A percentile compares a stretch with the other conserved stretches of the same genome.
Conservation (phyloP, 2,888 invertebrate species). For the Crepidodera aurea region DNA sequence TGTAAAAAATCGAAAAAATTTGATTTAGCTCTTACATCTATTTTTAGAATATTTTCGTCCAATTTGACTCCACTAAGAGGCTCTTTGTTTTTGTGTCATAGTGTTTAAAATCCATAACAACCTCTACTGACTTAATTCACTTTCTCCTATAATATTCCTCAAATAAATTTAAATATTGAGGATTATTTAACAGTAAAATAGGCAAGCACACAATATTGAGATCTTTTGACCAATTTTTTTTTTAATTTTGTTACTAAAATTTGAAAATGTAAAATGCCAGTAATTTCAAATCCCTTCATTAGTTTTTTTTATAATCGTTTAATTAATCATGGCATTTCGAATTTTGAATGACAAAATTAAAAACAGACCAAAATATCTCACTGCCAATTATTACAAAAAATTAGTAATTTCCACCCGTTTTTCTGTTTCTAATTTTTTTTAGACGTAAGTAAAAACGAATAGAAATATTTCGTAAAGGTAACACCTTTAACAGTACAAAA, state of each 20-base stretch:
- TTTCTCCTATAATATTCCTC: constrained; percentile 28
- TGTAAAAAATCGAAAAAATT: too few species aligned
- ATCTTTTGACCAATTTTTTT: constrained; percentile 11
- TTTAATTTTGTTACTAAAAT: constrained; percentile 2
- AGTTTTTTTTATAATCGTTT: too few species aligned
- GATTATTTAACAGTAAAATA: constrained; percentile 33
- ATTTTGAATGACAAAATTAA: neutral
- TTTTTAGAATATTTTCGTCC: too few species aligned
- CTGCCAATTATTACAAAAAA: constrained; percentile 7
- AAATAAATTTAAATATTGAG: constrained; percentile 31
- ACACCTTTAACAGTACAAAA: constrained; percentile 34
- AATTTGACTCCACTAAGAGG: neutral
- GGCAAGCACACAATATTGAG: constrained; percentile 35
- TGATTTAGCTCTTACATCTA: too few species aligned
- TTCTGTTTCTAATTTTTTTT: neutral
- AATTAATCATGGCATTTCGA: too few species aligned
- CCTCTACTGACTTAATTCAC: constrained; percentile 33
- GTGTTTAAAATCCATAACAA: constrained; percentile 35
- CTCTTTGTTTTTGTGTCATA: constrained; percentile 19
- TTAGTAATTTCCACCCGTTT: constrained; percentile 2
- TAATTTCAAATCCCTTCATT: too few species aligned
- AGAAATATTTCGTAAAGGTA: neutral
- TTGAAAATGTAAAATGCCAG: too few species aligned
- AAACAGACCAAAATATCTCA: neutral
- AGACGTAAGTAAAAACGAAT: neutral